Conservation (phyloP, 1,140 invertebrate genomes). For the Scylla paramamosain region DNA sequence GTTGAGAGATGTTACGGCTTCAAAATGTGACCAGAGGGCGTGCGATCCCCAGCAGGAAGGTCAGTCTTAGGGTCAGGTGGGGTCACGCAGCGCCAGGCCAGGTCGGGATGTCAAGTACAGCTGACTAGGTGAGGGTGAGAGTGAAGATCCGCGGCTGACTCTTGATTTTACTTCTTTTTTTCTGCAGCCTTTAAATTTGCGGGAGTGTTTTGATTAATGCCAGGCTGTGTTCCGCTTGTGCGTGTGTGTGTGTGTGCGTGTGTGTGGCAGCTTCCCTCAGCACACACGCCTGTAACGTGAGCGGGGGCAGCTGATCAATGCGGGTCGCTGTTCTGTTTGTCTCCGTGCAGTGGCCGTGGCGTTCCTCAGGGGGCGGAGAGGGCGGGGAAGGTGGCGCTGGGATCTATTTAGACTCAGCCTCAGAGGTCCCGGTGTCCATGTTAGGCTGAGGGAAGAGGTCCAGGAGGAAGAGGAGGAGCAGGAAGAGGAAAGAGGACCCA, state of each 20-base stretch:
- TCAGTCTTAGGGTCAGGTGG: background rate
- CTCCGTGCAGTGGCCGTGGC: no score
- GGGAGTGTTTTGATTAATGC: no score
- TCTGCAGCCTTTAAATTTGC: background rate
- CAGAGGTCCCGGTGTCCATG: background rate
- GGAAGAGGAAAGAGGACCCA: background rate
- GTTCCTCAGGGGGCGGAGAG: background rate
- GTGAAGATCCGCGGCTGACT: background rate
- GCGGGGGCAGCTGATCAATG: constrained; percentile 42
- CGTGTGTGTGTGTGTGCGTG: background rate
- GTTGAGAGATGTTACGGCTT: no score
- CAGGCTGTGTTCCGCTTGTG: background rate
- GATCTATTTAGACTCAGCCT: constrained; percentile 32
- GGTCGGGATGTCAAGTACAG: constrained; percentile 32
- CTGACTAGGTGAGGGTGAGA: constrained; percentile 14
- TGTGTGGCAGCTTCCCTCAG: background rate
- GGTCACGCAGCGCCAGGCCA: constrained; percentile 30
- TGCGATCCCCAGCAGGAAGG: background rate
- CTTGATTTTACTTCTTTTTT: background rate
- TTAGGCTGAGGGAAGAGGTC: background rate
- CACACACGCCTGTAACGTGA: constrained; percentile 42
- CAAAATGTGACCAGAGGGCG: no score
- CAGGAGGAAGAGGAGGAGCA: background rate
- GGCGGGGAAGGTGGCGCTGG: background rate
- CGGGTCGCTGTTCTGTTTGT: constrained; percentile 44